phyloP scores from a whole-genome alignment of 1,140 invertebrate genomes.

The Pararge aegeria region DNA sequence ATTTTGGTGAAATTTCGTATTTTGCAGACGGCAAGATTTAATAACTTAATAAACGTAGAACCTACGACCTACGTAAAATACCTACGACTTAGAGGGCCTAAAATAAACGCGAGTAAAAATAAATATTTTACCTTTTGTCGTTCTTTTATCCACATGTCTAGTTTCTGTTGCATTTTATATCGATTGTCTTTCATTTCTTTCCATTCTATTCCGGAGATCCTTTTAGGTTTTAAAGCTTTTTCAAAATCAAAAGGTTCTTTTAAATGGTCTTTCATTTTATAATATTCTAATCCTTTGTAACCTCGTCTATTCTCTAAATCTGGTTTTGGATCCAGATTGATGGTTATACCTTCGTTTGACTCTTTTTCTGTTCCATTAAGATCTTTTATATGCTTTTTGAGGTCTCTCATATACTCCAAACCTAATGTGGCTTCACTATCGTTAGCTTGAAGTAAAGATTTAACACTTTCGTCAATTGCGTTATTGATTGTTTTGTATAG shows the following conservation, averaged over 20 bases:
- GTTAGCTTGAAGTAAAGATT: slow-evolving; percentile 37
- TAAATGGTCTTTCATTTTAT: slow-evolving; percentile 14
- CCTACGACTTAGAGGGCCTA: too few relatives aligned
- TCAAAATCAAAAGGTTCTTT: slow-evolving; percentile 26
- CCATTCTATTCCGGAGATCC: slow-evolving; percentile 21
- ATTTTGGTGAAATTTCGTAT: too few relatives aligned
- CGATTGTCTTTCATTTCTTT: slow-evolving; percentile 32
- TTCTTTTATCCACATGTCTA: slow-evolving; percentile 50
- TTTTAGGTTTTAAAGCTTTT: slow-evolving; percentile 23
- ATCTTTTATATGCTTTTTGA: slow-evolving; percentile 41
- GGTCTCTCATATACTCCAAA: slow-evolving; percentile 37
- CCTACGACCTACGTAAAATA: too few relatives aligned
- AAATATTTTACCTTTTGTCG: slow-evolving; percentile 11
- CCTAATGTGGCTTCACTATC: slow-evolving; percentile 39
- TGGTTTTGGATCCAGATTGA: slow-evolving; percentile 8
- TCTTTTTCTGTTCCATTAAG: slow-evolving; percentile 22
- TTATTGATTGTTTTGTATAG: slow-evolving; percentile 44
- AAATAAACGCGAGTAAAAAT: too few relatives aligned
- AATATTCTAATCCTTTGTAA: slow-evolving; percentile 13
- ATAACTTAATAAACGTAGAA: too few relatives aligned
- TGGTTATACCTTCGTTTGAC: slow-evolving; percentile 13
- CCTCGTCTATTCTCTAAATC: slow-evolving; percentile 25
- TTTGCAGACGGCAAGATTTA: too few relatives aligned
- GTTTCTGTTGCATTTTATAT: slow-evolving; percentile 34
- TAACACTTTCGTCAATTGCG: slow-evolving; percentile 48